phyloP scores from a whole-genome alignment of 2,888 invertebrate genomes.

The Synanthedon formicaeformis region DNA sequence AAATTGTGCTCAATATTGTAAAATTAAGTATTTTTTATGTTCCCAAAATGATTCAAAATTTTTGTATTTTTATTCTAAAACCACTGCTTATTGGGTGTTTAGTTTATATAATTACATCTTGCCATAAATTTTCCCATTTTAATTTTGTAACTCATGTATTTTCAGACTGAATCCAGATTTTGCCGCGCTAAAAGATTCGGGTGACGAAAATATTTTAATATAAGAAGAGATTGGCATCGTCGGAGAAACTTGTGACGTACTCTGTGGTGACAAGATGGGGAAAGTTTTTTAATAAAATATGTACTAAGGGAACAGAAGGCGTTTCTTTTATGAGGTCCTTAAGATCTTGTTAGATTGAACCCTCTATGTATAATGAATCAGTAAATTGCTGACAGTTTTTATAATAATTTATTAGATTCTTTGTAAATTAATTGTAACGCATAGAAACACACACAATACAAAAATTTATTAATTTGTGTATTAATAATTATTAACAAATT shows the following conservation, averaged over 20 bases:
- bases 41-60: too few species aligned
- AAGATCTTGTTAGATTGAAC: constrained; percentile 27
- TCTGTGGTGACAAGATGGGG: constrained; percentile 36
- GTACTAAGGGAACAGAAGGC: constrained; percentile 20
- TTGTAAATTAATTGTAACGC: too few species aligned
- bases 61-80: too few species aligned
- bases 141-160: constrained; percentile 9
- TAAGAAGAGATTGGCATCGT: constrained; percentile 32
- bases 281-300: constrained; percentile 60
- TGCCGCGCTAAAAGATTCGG: constrained; percentile 14
- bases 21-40: too few species aligned
- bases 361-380: constrained; percentile 8
- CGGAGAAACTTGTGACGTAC: constrained; percentile 24
- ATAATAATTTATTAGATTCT: too few species aligned
- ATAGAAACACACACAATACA: too few species aligned
- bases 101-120: too few species aligned
- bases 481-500: too few species aligned
- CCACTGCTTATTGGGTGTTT: too few species aligned
- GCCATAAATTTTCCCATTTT: constrained; percentile 2
- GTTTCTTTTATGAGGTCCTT: constrained; percentile 34
- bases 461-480: too few species aligned
- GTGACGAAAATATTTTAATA: constrained; percentile 45
- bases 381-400: neutral
- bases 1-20: too few species aligned
- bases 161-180: constrained; percentile 1